phyloP scores from a whole-genome alignment of 1,140 invertebrate genomes.

The Sogatella furcifera region DNA sequence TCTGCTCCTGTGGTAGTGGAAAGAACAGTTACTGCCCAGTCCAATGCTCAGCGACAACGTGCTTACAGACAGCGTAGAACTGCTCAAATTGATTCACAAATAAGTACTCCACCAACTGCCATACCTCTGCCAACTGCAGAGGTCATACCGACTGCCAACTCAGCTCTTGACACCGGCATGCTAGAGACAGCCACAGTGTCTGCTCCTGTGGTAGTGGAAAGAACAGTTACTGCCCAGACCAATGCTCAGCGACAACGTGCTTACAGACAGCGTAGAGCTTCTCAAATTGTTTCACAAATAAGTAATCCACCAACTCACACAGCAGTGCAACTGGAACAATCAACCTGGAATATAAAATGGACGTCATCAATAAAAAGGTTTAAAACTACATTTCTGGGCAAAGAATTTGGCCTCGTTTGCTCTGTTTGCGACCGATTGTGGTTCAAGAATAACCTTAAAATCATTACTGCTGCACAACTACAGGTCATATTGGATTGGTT shows the following conservation, averaged over 20 bases:
- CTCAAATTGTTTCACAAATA: neutral
- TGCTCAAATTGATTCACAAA: no score
- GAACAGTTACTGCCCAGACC: no score
- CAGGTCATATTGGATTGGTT: constrained; percentile 19
- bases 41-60: no score
- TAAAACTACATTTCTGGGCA: constrained; percentile 8
- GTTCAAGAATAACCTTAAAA: constrained; percentile 23
- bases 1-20: no score
- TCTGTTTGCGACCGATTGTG: constrained; percentile 23
- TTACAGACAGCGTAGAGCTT: neutral
- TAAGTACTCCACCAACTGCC: no score
- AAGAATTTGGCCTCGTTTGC: constrained; percentile 19
- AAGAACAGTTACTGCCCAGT: no score
- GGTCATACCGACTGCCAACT: no score
- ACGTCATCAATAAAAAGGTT: constrained; percentile 11
- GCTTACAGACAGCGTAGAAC: no score
- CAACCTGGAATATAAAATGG: neutral
- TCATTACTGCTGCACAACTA: constrained; percentile 13
- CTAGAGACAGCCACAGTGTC: no score
- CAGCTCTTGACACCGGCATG: no score
- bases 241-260: neutral
- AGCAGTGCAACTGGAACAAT: neutral
- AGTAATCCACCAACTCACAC: neutral
- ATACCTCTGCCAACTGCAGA: no score
- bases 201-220: no score